phyloP scores from a whole-genome alignment of 1,140 invertebrate species.

The Drosophila elegans region DNA sequence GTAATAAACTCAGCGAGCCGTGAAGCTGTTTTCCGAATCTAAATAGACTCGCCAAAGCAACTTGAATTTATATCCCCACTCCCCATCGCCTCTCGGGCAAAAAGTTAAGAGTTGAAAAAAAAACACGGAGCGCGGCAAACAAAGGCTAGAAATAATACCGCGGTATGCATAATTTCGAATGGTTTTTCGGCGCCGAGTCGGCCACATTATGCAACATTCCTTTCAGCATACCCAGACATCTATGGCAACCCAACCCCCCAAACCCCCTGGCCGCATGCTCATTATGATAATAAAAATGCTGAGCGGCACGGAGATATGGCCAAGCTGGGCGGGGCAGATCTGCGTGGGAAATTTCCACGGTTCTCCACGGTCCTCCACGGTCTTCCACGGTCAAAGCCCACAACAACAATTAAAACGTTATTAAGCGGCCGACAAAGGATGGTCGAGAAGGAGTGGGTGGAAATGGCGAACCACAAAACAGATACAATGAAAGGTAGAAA shows the following conservation, averaged over 20 bases:
- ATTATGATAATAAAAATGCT: conserved; percentile 81
- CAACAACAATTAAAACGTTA: conserved; percentile 82
- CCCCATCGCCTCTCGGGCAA: neutral
- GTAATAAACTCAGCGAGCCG: conserved; percentile 74
- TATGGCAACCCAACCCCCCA: neutral
- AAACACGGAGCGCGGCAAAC: conserved; percentile 45
- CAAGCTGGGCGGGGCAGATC: conserved; percentile 16
- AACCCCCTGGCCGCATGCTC: conserved; percentile 45
- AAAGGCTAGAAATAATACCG: conserved; percentile 69
- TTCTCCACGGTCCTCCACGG: conserved; percentile 55
- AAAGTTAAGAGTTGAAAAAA: conserved; percentile 16
- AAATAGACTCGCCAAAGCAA: conserved; percentile 72
- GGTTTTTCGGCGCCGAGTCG: conserved; percentile 55
- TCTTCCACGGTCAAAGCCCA: conserved; percentile 70
- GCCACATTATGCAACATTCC: conserved; percentile 78
- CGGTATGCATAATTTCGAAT: conserved; percentile 77
- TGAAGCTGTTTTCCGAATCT: conserved; percentile 72
- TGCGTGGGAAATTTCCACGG: conserved; percentile 54
- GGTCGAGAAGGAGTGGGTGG: conserved; percentile 15
- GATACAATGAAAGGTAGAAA: conserved; percentile 60
- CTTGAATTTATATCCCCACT: conserved; percentile 65
- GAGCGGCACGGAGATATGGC: conserved; percentile 21
- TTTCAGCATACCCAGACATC: conserved; percentile 49
- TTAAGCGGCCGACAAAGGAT: conserved; percentile 68
- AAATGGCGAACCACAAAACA: conserved; percentile 31